phyloP scores from a whole-genome alignment of 2,797 vertebrate species.

The Enteromius radiatus region DNA sequence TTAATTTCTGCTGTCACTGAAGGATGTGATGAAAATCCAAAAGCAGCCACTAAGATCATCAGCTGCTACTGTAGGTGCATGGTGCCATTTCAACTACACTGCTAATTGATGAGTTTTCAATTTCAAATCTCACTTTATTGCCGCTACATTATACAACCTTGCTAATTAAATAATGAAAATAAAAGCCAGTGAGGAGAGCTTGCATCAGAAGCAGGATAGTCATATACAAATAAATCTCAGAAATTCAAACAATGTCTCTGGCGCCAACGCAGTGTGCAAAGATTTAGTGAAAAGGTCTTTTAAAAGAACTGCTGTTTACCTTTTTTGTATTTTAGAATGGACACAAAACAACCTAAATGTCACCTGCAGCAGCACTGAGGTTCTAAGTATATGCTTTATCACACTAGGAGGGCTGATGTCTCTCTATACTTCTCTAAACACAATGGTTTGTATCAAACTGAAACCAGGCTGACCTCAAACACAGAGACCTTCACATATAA shows the following conservation, averaged over 20 bases:
- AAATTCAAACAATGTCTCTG: not conserved
- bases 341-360: slow-evolving; percentile 32
- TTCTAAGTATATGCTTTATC: not conserved
- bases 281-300: not conserved
- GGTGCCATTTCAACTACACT: slow-evolving; percentile 71
- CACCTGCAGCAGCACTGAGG: slow-evolving; percentile 8
- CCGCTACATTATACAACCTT: slow-evolving; percentile 40
- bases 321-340: not conserved
- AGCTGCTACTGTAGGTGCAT: slow-evolving; percentile 67
- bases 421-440: slow-evolving; percentile 40
- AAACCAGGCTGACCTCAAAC: slow-evolving; percentile 6
- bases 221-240: not conserved
- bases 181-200: not conserved
- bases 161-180: slow-evolving; percentile 36
- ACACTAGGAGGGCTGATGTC: slow-evolving; percentile 2
- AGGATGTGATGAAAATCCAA: slow-evolving; percentile 50
- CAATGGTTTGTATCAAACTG: not conserved
- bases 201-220: not conserved
- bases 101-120: slow-evolving; percentile 77
- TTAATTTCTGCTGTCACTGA: slow-evolving; percentile 68
- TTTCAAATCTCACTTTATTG: slow-evolving; percentile 40
- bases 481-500: not conserved
- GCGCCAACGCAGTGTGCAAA: not conserved
- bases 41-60: slow-evolving; percentile 71
- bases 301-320: not conserved